These are phyloP conservation scores for Stylophora pistillata DNA, from an alignment of 64 coral and sea anemone genomes.

Conservation along the genomic window DNA sequence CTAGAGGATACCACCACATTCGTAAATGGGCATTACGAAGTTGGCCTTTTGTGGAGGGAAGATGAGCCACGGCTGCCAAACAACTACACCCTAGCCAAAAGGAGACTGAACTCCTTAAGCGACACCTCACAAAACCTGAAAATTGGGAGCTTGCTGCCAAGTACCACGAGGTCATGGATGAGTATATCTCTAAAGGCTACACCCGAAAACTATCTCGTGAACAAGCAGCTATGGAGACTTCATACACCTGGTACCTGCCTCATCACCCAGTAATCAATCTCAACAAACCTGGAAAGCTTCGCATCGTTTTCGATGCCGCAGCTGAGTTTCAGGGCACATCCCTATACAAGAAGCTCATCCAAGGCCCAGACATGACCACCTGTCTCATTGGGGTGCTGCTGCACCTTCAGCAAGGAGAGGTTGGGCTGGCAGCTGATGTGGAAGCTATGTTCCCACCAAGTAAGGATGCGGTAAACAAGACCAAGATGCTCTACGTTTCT, in stretches of 20 bases:
- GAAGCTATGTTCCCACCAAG: too few relatives aligned
- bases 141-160: too few relatives aligned
- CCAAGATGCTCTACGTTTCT: too few relatives aligned
- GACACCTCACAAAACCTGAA: constrained; percentile 8
- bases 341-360: constrained; percentile 46
- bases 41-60: constrained; percentile 35
- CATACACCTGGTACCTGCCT: constrained; percentile 59
- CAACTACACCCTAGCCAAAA: constrained; percentile 28
- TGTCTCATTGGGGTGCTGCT: constrained; percentile 46
- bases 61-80: constrained; percentile 38
- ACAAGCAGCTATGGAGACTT: constrained; percentile 13
- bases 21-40: constrained; percentile 56
- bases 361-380: constrained; percentile 29
- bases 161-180: too few relatives aligned
- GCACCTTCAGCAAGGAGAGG: constrained; percentile 16
- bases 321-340: too few relatives aligned
- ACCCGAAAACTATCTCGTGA: background rate
- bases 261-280: constrained; percentile 44
- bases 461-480: too few relatives aligned
- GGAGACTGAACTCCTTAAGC: constrained; percentile 10
- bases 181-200: constrained; percentile 8
- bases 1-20: constrained; percentile 56
- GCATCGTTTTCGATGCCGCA: constrained; percentile 71
- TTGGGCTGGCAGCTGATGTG: too few relatives aligned
- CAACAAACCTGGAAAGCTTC: constrained; percentile 63